phyloP scores from a whole-genome alignment of 2,113 vertebrate genomes.

The Furnarius figulus region DNA sequence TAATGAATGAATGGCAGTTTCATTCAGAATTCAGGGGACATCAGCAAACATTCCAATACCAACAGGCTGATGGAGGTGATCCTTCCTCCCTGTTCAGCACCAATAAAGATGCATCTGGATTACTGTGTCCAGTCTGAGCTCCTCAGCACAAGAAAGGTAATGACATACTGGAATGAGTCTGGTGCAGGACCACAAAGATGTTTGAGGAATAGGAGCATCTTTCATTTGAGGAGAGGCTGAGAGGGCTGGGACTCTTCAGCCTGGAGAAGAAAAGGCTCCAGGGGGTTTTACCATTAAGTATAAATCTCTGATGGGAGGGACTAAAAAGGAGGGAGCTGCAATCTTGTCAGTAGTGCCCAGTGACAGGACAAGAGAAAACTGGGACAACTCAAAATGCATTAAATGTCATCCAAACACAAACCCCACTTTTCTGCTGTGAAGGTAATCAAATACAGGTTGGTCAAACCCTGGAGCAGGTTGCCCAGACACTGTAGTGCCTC shows the following conservation, averaged over 20 bases:
- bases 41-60: neutral
- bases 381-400: no score
- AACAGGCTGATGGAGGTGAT: neutral
- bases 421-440: neutral
- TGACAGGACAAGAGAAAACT: neutral
- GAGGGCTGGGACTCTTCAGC: neutral
- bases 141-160: neutral
- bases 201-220: neutral
- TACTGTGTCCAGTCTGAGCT: neutral
- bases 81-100: neutral
- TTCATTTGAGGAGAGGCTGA: neutral
- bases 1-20: neutral
- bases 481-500: neutral
- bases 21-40: neutral
- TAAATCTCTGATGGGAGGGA: neutral
- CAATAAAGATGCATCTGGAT: neutral
- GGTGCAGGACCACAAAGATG: neutral
- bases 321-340: neutral
- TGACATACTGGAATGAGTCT: neutral
- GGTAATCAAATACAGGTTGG: neutral
- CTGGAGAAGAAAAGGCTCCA: neutral
- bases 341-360: neutral
- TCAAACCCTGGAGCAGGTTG: neutral
- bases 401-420: neutral
- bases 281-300: neutral